Base-by-base conservation (phyloP, 30 jellyfish, hydroid and myxozoan species). In the Pelagia noctiluca region DNA sequence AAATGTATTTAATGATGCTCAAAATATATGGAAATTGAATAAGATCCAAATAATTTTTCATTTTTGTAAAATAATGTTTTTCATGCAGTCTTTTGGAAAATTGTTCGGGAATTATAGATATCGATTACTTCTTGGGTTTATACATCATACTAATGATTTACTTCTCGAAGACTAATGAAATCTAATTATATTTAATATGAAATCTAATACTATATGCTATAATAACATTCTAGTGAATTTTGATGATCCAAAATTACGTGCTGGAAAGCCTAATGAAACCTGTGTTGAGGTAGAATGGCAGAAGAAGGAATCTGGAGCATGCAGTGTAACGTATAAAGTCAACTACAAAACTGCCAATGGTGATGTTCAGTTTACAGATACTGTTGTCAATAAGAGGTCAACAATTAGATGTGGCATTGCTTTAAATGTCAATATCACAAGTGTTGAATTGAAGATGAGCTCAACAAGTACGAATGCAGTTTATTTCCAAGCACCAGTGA, bases 271-370 rank as follows among this genome's bases (percentile, higher is more conserved):
- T 10, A 52, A 52, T 52, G 7, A 8, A 52, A 10, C 68, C 68
- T 52, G 68, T 19, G 68, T 52, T 4, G 68, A 52, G 21, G 68
- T 52, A 3, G 30, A 52, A 52, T 52, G 68, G 68, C 68, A 52
- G 68, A 52, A 52, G 26, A 52, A 52, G 21, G 28, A 52, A 52
- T 8, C 68, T 19, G 68, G 68, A 3, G 30, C 21, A 3, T 52
- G 68, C 68, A 52, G 26, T 52, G 68, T 52, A 3, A 52, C 12
- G 2, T 52, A 52, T 52, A 52, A 25, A 3, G 68, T 52, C 28
- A 52, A 19, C 28, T 52, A 10, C 21, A 52, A 52, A 52, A 30
- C 2, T 19, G 7, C 12, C 16, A 52, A 19, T 52, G 68, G 68
- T 3, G 21, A 25, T 4, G 68, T 52, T 19, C 12, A 19, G 2